Evolutionary conservation across 1,140 invertebrate species (phyloP).

Genomic region (Armadillidium nasatum): DNA sequence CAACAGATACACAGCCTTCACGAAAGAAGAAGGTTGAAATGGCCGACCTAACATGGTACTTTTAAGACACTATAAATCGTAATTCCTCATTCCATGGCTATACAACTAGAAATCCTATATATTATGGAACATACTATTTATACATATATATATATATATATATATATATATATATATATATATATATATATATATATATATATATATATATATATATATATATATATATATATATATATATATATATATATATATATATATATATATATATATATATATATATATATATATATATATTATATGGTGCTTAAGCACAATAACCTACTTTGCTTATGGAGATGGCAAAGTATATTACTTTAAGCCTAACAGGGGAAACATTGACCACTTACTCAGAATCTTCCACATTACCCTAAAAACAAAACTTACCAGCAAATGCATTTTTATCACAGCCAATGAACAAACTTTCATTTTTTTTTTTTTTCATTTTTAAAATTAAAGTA

Average conservation of each 20-base stretch:
- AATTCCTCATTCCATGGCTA: neutral
- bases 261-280: no score
- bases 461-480: slow-evolving; percentile 22
- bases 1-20: slow-evolving; percentile 45
- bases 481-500: no score
- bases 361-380: slow-evolving; percentile 30
- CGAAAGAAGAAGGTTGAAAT: slow-evolving; percentile 26
- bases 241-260: no score
- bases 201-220: no score
- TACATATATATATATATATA: neutral
- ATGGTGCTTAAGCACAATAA: no score
- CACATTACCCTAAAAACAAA: slow-evolving; percentile 30
- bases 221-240: no score
- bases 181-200: no score
- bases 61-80: slow-evolving; percentile 3
- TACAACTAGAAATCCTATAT: neutral
- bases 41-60: neutral
- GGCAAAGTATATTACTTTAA: slow-evolving; percentile 34
- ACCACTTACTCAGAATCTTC: slow-evolving; percentile 41
- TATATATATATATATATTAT: no score
- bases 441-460: slow-evolving; percentile 40
- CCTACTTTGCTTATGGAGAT: neutral
- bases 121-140: neutral
- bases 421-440: slow-evolving; percentile 32
- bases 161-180: no score